phyloP scores from a whole-genome alignment of 2,888 invertebrate species.

The Ornithoptera alexandrae region DNA sequence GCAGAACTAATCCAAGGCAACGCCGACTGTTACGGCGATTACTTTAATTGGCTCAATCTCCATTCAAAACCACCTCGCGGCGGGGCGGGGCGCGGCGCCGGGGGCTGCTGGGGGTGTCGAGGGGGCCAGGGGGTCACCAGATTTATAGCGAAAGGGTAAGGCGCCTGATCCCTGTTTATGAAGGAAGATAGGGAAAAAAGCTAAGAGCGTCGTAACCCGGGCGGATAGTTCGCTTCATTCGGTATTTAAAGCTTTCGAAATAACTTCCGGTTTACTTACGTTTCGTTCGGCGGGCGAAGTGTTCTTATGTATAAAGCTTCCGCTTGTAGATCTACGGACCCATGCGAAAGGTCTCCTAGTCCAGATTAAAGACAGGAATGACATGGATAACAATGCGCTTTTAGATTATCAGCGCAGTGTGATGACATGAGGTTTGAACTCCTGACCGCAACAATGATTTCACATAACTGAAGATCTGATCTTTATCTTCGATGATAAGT shows the following conservation, averaged over 20 bases:
- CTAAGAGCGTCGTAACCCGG: constrained; percentile 30
- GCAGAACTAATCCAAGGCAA: constrained; percentile 83
- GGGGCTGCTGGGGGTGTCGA: not conserved
- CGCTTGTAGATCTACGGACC: no score
- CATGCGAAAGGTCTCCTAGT: no score
- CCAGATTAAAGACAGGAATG: no score
- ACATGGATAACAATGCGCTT: no score
- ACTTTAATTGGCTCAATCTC: constrained; percentile 85
- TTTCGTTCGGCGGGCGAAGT: not conserved
- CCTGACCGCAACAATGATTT: no score
- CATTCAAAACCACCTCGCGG: constrained; percentile 80
- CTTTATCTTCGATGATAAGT: no score
- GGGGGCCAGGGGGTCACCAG: constrained; percentile 54
- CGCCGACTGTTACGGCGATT: constrained; percentile 85
- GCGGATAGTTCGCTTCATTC: constrained; percentile 26
- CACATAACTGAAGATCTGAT: no score
- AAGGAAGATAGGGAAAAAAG: constrained; percentile 75
- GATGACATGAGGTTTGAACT: no score
- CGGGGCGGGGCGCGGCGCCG: constrained; percentile 28
- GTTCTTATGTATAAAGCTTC: not conserved
- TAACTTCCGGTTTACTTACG: constrained; percentile 2
- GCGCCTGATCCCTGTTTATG: constrained; percentile 78
- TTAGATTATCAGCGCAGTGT: no score
- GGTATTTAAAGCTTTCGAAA: constrained; percentile 19
- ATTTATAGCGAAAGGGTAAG: constrained; percentile 78